These are phyloP conservation scores for Paradisaea rubra DNA, from an alignment of 2,113 vertebrate species.

Conservation along the genomic window DNA sequence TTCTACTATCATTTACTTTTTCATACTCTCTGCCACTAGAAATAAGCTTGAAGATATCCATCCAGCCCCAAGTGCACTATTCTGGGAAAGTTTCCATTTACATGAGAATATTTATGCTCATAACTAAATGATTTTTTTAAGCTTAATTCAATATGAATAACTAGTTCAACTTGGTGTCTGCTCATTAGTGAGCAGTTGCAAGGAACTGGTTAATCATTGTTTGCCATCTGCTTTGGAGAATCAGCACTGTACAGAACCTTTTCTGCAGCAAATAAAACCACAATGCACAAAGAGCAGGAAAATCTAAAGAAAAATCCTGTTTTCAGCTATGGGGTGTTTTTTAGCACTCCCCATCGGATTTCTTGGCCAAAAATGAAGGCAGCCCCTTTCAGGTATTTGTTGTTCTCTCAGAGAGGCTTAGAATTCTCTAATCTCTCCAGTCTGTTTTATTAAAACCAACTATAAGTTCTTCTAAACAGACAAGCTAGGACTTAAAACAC, in stretches of 20 bases:
- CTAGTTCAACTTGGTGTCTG: background rate
- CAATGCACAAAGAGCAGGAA: background rate
- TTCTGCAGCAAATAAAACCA: background rate
- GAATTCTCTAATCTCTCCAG: background rate
- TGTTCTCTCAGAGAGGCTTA: background rate
- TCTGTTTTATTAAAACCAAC: background rate
- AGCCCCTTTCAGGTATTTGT: background rate
- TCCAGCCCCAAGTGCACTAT: background rate
- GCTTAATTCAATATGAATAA: background rate
- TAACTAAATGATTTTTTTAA: background rate
- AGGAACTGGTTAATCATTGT: slow-evolving; percentile 51
- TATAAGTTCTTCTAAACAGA: background rate
- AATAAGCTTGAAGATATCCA: slow-evolving; percentile 5
- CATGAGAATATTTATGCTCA: background rate
- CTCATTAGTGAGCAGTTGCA: background rate
- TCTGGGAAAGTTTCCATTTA: background rate
- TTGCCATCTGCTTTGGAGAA: slow-evolving; percentile 17
- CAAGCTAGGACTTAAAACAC: background rate
- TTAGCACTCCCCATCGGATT: background rate
- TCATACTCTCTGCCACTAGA: slow-evolving; percentile 11
- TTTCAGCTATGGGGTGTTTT: background rate
- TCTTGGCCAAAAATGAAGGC: background rate
- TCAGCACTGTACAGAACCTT: background rate
- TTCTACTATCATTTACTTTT: background rate
- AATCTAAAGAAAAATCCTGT: background rate